phyloP scores from a whole-genome alignment of 2,888 invertebrate genomes.

The Drepanosiphum platanoidis region DNA sequence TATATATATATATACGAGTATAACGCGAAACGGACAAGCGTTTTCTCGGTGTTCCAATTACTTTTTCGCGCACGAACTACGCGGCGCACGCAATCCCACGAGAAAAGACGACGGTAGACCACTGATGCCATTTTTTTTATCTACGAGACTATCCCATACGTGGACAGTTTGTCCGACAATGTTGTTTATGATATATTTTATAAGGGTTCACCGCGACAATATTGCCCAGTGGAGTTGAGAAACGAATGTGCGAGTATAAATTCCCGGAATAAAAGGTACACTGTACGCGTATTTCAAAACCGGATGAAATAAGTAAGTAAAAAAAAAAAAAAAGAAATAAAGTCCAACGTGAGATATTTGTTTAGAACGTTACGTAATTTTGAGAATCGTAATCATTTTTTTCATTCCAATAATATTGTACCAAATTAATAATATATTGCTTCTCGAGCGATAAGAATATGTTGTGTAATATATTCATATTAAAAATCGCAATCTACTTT shows the following conservation, averaged over 20 bases:
- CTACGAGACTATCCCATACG: slow-evolving; percentile 30
- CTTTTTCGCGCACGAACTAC: slow-evolving; percentile 51
- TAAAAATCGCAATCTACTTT: neutral
- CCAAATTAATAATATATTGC: neutral
- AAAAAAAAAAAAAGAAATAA: slow-evolving; percentile 6
- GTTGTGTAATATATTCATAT: too few species aligned
- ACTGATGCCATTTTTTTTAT: slow-evolving; percentile 48
- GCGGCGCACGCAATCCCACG: slow-evolving; percentile 26
- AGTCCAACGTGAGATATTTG: slow-evolving; percentile 8
- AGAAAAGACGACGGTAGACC: slow-evolving; percentile 35
- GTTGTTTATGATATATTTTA: slow-evolving; percentile 62
- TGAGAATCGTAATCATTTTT: neutral
- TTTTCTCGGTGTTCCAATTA: slow-evolving; percentile 56
- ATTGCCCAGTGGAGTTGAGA: slow-evolving; percentile 58
- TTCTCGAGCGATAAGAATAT: neutral
- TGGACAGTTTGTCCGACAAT: slow-evolving; percentile 54
- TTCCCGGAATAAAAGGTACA: slow-evolving; percentile 27
- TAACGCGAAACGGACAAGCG: slow-evolving; percentile 41
- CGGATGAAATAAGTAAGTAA: slow-evolving; percentile 43
- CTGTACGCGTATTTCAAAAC: slow-evolving; percentile 17
- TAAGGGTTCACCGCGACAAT: slow-evolving; percentile 56
- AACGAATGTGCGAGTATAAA: slow-evolving; percentile 44
- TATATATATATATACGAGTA: neutral
- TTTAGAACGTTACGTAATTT: slow-evolving; percentile 1
- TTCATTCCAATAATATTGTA: neutral